Base-by-base conservation (phyloP, 1,140 invertebrate genomes). In the Callitettix versicolor region DNA sequence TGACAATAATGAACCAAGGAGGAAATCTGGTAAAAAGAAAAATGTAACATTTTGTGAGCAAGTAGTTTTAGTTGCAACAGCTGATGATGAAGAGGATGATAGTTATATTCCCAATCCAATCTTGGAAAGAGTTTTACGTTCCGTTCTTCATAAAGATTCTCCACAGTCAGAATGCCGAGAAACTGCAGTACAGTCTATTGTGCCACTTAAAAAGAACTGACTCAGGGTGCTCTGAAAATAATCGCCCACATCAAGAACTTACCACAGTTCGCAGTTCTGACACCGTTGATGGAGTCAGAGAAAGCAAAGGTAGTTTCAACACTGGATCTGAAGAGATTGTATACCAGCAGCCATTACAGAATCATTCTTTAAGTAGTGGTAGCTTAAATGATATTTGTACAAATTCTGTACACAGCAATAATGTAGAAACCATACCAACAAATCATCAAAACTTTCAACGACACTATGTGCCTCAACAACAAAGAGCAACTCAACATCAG, bases 21-120 rank as follows among this genome's bases (percentile, higher is more conserved):
- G 82, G 52, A 76, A 79, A 6, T 64, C 70, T 22, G 72, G 71
- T 0, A 90, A 90, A 65, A 94, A 94, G 75, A 94, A 94, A 68
- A 91, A 87, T 61, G 91, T 95, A 1, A 92, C 90, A 0, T 95
- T 95, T 68, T 93, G 90, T 63, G 90, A 95, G 67, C 88, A 93
- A 71, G 90, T 95, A 0, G 89, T 91, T 54, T 71, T 94, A 26
- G 91, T 94, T 14, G 88, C 90, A 3, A 91, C 88, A 15, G 90
- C 91, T 0, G 90, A 92, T 64, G 90, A 94, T 61, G 85, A 90
- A 60, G 89, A 91, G 68, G 86, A 89, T 52, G 88, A 91, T 52
- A 86, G 85, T 62, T 91, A 90, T 62, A 88, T 92, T 65, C 89
- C 90, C 0, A 93, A 93, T 73, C 90, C 90, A 12, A 91, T 94